Evolutionary conservation across 2,888 invertebrate species (phyloP), one percentile per base, ranked within the genome.

Genomic region (Standfussiana lucernea): DNA sequence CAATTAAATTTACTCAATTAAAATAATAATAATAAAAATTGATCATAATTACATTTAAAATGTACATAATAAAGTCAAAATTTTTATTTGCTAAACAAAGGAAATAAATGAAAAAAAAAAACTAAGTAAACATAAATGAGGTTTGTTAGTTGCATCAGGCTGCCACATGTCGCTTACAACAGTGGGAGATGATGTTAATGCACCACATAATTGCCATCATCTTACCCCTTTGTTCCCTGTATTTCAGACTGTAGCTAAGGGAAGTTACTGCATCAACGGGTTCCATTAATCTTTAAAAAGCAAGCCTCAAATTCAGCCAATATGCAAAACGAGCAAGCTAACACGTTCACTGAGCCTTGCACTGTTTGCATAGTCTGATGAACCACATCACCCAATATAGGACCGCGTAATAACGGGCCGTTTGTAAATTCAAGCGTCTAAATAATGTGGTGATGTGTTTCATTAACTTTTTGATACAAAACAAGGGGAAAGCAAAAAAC

Each of bases 281-380:
- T 80, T 87, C 77, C 86, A 90, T 89, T 88, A 89, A 86, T 88
- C 86, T 84, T 86, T 86, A 82, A 87, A 83, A 79, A 82, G 78
- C 80, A 70, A 59, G 64, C 62, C 72, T 66, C 74, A 73, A 83
- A 77, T 80, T 75, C 77, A 53, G 79, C 76, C 69, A 53, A 76
- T 71, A 61, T 77, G 75, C 68, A 82, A 77, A 87, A 81, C 78
- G 45, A 56, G 86, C 72, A 73, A 75, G 78, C 80, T 81, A 81
- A 65, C 75, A 65, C 75, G 75, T 75, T 71, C 71, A 79, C 40
- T 74, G 76, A 77, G 69, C 72, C 73, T 47, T 75, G 59, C 74
- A 69, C 74, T 74, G 80, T 82, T 79, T 86, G 77, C 73, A 79
- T 68, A 86, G 77, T 73, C 78, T 76, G 82, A 85, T 82, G 77